These are phyloP conservation scores for Prunella strophiata DNA, from an alignment of 2,797 vertebrate genomes.

Conservation along the genomic window DNA sequence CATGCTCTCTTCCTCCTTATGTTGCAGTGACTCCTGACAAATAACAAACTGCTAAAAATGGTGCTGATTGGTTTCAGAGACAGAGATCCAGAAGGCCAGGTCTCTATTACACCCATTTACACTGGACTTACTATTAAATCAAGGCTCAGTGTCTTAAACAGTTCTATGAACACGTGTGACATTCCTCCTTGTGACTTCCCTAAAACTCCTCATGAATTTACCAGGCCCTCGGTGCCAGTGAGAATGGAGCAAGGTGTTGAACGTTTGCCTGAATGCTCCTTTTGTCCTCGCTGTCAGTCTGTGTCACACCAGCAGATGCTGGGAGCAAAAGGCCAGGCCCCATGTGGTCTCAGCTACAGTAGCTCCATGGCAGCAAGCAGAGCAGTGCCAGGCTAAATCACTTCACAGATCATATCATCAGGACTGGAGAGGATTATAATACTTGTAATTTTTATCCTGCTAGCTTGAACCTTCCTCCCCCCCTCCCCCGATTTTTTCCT, in stretches of 20 bases:
- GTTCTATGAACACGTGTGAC: background rate
- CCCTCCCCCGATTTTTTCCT: background rate
- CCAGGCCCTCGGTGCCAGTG: background rate
- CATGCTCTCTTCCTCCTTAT: background rate
- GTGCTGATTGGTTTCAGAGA: background rate
- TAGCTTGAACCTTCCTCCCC: no score
- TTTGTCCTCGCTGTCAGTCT: conserved; percentile 42
- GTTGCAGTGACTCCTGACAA: background rate
- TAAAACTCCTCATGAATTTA: background rate
- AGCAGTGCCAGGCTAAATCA: conserved; percentile 26
- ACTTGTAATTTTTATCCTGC: background rate
- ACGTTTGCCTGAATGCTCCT: background rate
- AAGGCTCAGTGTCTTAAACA: background rate
- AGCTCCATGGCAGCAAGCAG: conserved; percentile 33
- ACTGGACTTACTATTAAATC: background rate
- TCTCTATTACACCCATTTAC: background rate
- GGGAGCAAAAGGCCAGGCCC: conserved; percentile 57
- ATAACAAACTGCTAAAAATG: background rate
- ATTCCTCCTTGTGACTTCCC: background rate
- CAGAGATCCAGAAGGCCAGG: background rate
- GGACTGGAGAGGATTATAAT: background rate
- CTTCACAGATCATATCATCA: background rate
- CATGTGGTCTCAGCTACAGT: conserved; percentile 3
- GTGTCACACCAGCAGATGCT: conserved; percentile 57
- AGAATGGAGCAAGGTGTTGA: background rate